Evolutionary conservation across 2,113 vertebrate genomes (phyloP).

Genomic region (Damaliscus lunatus): DNA sequence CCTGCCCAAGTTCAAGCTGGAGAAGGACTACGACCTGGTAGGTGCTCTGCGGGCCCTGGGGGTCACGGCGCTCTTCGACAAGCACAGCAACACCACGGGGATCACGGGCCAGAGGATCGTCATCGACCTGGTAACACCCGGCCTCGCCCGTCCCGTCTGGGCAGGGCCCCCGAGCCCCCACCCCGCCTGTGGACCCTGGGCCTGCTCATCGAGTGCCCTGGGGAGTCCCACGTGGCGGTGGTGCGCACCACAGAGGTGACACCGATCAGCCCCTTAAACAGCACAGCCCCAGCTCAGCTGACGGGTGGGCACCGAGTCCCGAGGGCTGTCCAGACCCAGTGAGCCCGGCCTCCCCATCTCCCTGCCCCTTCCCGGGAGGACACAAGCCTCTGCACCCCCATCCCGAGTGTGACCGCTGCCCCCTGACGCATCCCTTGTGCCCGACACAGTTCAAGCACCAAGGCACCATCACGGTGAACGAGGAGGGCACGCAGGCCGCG

Average conservation of each 20-base stretch:
- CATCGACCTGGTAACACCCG: constrained; percentile 88
- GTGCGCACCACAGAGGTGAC: background rate
- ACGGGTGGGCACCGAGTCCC: background rate
- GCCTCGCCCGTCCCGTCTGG: background rate
- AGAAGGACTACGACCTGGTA: constrained; percentile 93
- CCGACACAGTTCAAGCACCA: constrained; percentile 91
- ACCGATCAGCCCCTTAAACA: background rate
- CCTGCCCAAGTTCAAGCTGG: constrained; percentile 93
- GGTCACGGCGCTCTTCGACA: constrained; percentile 87
- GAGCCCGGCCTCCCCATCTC: background rate
- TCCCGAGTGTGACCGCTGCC: no score
- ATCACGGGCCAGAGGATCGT: constrained; percentile 88
- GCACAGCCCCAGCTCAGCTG: background rate
- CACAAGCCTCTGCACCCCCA: background rate
- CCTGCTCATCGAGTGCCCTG: rapidly evolving
- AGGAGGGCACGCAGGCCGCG: constrained; percentile 95
- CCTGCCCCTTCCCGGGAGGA: background rate
- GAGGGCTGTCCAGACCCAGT: background rate
- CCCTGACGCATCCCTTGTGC: background rate
- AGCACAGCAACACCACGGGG: constrained; percentile 86
- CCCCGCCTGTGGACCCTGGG: rapidly evolving
- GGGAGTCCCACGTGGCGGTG: background rate
- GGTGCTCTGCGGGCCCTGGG: constrained; percentile 89
- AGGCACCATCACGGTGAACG: constrained; percentile 95
- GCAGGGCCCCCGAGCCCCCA: background rate